A percentile compares a stretch with the other conserved stretches of the same genome.
These are phyloP conservation scores for Cephus pulcher DNA, from an alignment of 2,888 invertebrate genomes.

Conservation along the genomic window DNA sequence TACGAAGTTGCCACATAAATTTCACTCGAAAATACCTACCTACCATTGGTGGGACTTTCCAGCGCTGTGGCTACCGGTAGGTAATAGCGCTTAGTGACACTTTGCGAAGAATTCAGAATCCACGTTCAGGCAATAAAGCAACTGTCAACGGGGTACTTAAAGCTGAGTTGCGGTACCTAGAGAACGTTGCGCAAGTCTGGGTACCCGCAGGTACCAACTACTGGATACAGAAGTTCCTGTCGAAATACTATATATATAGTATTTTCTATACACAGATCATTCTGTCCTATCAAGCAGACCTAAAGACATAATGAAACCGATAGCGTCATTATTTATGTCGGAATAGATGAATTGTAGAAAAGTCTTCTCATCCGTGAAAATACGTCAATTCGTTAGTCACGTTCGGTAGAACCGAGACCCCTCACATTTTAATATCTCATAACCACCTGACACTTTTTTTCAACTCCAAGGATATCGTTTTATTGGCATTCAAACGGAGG, in stretches of 20 bases:
- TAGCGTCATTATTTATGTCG: not conserved
- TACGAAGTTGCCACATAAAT: not conserved
- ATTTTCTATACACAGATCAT: not conserved
- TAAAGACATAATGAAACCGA: not conserved
- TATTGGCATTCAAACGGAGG: not conserved
- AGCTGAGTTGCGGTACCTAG: not conserved
- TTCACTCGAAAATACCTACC: not conserved
- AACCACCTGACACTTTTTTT: not conserved
- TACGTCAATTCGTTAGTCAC: not conserved
- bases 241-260: not conserved
- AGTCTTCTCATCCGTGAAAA: not conserved
- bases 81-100: not conserved
- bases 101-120: not conserved
- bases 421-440: not conserved
- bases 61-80: not conserved
- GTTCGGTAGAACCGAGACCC: not conserved
- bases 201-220: not conserved
- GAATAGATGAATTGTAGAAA: not conserved
- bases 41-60: not conserved
- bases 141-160: conserved; percentile 2
- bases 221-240: not conserved
- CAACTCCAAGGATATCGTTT: not conserved
- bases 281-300: not conserved
- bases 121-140: conserved; percentile 6
- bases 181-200: not conserved